Percentiles rank a stretch among this genome's conserved stretches.
phyloP scores from a whole-genome alignment of 2,113 vertebrate species.

The Dunckerocampus dactyliophorus region DNA sequence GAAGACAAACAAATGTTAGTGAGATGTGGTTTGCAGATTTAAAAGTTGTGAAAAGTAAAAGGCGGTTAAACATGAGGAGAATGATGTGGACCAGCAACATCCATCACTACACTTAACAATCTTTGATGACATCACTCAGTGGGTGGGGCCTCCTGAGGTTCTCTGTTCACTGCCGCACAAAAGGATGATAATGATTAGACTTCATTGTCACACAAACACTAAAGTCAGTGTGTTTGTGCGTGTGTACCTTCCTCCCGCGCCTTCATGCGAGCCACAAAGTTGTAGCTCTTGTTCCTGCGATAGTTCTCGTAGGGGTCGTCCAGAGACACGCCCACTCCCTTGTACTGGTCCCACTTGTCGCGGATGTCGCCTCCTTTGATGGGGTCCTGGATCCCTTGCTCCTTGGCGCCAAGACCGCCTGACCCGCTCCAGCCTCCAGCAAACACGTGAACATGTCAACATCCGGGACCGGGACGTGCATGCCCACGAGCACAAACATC shows the following conservation, averaged over 20 bases:
- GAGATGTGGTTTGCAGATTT: no score
- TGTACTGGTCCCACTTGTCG: slow-evolving; percentile 99
- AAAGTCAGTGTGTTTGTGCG: background rate
- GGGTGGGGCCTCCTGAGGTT: slow-evolving; percentile 64
- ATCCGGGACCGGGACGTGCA: background rate
- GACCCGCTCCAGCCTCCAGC: slow-evolving; percentile 92
- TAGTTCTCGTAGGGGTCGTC: slow-evolving; percentile 98
- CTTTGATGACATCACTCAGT: slow-evolving; percentile 61
- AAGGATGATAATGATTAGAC: slow-evolving; percentile 5
- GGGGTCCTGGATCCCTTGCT: slow-evolving; percentile 98
- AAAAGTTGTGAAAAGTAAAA: background rate
- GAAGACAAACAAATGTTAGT: no score
- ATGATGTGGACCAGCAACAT: background rate
- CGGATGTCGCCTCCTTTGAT: slow-evolving; percentile 94
- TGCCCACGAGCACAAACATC: background rate
- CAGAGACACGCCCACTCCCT: slow-evolving; percentile 92
- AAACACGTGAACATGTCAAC: slow-evolving; percentile 6
- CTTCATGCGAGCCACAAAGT: slow-evolving; percentile 98
- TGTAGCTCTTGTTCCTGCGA: slow-evolving; percentile 95
- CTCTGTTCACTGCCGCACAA: slow-evolving; percentile 64
- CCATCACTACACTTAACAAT: background rate
- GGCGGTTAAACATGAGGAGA: background rate
- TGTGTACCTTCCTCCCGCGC: slow-evolving; percentile 88
- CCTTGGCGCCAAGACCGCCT: slow-evolving; percentile 91
- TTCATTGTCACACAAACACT: background rate